These are phyloP conservation scores for Epsilonema sp. DNA, from an alignment of 2,888 invertebrate genomes.

Conservation along the genomic window DNA sequence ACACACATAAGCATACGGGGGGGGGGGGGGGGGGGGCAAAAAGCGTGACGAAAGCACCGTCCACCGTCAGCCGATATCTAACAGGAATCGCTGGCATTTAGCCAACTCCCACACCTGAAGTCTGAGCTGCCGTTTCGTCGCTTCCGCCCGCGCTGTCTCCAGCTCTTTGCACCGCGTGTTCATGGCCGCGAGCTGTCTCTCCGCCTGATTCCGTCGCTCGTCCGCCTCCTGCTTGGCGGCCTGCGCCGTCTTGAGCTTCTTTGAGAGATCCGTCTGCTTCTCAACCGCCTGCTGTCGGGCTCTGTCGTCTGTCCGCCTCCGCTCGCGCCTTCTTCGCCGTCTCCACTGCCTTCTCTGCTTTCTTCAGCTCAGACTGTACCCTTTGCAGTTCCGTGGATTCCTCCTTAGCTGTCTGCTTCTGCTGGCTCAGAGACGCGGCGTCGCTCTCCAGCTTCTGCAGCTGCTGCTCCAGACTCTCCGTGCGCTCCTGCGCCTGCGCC, in stretches of 20 bases:
- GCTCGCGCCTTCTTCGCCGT: constrained; percentile 47
- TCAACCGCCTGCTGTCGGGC: constrained; percentile 9
- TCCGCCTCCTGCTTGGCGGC: constrained; percentile 76
- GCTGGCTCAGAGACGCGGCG: constrained; percentile 88
- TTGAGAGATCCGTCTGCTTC: constrained; percentile 53
- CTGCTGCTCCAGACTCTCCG: constrained; percentile 79
- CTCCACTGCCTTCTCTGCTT: constrained; percentile 74
- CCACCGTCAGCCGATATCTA: too few relatives aligned
- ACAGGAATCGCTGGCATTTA: too few relatives aligned
- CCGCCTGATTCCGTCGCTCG: constrained; percentile 77
- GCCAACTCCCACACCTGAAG: constrained; percentile 40
- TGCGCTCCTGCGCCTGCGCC: constrained; percentile 81
- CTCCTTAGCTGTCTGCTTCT: constrained; percentile 79
- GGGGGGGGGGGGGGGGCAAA: too few relatives aligned
- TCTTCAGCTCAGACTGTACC: constrained; percentile 31
- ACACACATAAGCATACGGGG: too few relatives aligned
- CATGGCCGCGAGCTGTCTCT: constrained; percentile 45
- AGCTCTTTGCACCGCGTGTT: constrained; percentile 45
- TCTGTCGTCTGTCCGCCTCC: constrained; percentile 56
- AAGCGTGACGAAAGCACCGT: too few relatives aligned
- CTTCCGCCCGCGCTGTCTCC: constrained; percentile 43
- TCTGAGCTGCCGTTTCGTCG: constrained; percentile 60
- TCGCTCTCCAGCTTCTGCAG: constrained; percentile 81
- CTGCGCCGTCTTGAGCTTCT: constrained; percentile 66
- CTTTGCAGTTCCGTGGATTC: too few relatives aligned